phyloP scores from a whole-genome alignment of 2,888 invertebrate species.

The Caenorhabditis becei region DNA sequence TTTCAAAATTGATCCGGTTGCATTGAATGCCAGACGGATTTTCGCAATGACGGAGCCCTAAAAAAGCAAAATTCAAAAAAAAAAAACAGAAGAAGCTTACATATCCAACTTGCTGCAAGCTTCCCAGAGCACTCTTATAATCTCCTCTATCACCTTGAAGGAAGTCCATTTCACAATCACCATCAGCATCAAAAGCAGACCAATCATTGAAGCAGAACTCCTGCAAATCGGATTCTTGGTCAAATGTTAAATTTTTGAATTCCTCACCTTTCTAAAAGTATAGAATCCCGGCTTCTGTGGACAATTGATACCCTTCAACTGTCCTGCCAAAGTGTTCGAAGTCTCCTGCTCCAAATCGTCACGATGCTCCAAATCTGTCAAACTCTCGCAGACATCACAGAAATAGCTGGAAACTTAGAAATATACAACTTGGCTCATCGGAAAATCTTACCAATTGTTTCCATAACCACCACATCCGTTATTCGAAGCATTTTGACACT shows the following conservation, averaged over 20 bases:
- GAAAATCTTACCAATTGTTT: constrained; percentile 78
- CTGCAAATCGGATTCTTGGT: constrained; percentile 18
- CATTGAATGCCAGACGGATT: constrained; percentile 80
- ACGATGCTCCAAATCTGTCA: constrained; percentile 73
- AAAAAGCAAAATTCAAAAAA: constrained; percentile 12
- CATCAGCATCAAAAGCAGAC: constrained; percentile 80
- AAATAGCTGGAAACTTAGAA: constrained; percentile 74
- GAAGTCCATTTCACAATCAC: constrained; percentile 81
- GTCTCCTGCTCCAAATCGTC: constrained; percentile 32
- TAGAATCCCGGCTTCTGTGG: constrained; percentile 78
- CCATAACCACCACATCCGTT: constrained; percentile 81
- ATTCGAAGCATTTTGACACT: constrained; percentile 80
- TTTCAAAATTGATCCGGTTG: constrained; percentile 74
- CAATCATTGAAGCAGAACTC: constrained; percentile 82
- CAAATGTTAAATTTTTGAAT: background rate
- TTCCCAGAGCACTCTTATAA: constrained; percentile 78
- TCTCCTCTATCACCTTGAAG: constrained; percentile 77
- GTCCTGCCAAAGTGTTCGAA: constrained; percentile 67
- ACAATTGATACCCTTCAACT: constrained; percentile 79
- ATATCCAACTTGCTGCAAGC: constrained; percentile 81
- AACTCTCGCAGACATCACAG: constrained; percentile 81
- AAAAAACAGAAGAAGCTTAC: constrained; percentile 67
- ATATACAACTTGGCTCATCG: background rate
- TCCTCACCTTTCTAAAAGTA: constrained; percentile 76
- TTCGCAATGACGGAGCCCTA: constrained; percentile 81